Evolutionary conservation across 2,797 vertebrate species (phyloP), one percentile per base, ranked within the genome.

Genomic region (Lacerta bilineata): DNA sequence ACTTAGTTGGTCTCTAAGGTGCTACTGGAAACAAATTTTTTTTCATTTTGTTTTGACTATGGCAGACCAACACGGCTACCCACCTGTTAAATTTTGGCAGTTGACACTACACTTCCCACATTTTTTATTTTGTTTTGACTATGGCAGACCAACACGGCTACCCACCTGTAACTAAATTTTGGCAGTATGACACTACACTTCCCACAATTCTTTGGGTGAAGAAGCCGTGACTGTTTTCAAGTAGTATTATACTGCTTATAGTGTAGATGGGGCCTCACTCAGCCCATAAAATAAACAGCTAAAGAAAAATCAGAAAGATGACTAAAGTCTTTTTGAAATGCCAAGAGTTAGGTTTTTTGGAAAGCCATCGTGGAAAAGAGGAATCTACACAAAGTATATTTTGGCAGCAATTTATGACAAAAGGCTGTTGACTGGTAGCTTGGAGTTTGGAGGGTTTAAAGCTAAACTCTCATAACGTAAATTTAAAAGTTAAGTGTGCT

Each of bases 371-470:
- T 61, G 80, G 59, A 83, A 82, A 77, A 50, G 25, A 39, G 72
- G n/a, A 29, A 83, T 18, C 41, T 80, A 29, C 68, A 36, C 41
- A 72, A 71, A 84, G 36, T 69, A 71, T 71, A 59, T 41, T 78
- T 84, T 88, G 80, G 87, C 81, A 88, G 61, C 36, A 11, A 46
- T 46, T 78, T 68, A 25, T 71, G 39, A 69, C 17, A 59, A 33
- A 55, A 88, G 82, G 55, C 64, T 25, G n/a, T 41, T 71, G 41
- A 55, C 39, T 68, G 33, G n/a, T 39, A 33, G 41, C 72, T 87
- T 83, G 64, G 71, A 75, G 59, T 83, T 50, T 74, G 36, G 8
- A 39, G 29, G 25, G 25, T 50, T 61, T 76, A 66, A 76, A 87
- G 61, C 59, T 81, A 88, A 88, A 50, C 33, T 77, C n/a, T 77